A percentile compares a stretch with the other conserved stretches of the same genome.
Evolutionary conservation across 1,140 invertebrate species (phyloP).

Genomic region (Drosophila mojavensis): DNA sequence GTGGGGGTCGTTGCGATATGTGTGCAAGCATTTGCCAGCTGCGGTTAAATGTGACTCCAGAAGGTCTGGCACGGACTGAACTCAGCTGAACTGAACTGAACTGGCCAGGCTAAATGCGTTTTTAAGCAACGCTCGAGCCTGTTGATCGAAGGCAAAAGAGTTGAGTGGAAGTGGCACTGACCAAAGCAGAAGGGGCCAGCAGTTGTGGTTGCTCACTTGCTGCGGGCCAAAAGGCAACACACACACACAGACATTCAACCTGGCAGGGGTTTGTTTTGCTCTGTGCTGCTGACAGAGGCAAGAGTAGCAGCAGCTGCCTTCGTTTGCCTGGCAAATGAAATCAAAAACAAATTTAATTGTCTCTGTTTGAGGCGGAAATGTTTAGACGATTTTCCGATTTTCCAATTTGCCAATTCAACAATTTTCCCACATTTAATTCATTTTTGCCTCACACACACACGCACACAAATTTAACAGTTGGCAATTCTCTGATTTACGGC

Average conservation of each 20-base stretch:
- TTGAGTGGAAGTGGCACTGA: not conserved
- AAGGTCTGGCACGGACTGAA: not conserved
- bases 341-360: slow-evolving; percentile 55
- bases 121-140: slow-evolving; percentile 59
- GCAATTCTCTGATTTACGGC: slow-evolving; percentile 64
- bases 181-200: slow-evolving; percentile 6
- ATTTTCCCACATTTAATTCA: slow-evolving; percentile 5
- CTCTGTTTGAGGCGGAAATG: slow-evolving; percentile 34
- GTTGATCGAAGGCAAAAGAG: slow-evolving; percentile 58
- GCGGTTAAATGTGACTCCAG: slow-evolving; percentile 47
- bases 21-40: slow-evolving; percentile 55
- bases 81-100: too few species aligned
- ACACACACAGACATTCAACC: not conserved
- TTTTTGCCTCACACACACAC: not conserved
- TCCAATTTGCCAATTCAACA: slow-evolving; percentile 15
- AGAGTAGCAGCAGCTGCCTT: slow-evolving; percentile 11
- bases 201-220: slow-evolving; percentile 29
- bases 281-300: slow-evolving; percentile 41
- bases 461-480: slow-evolving; percentile 1
- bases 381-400: slow-evolving; percentile 26
- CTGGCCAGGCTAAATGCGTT: slow-evolving; percentile 53
- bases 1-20: not conserved
- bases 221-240: slow-evolving; percentile 17
- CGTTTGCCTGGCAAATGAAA: slow-evolving; percentile 62
- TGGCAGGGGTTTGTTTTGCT: not conserved